A percentile compares a stretch with the other conserved stretches of the same genome.
phyloP scores from a whole-genome alignment of 2,797 vertebrate genomes.

The Agapornis canus region DNA sequence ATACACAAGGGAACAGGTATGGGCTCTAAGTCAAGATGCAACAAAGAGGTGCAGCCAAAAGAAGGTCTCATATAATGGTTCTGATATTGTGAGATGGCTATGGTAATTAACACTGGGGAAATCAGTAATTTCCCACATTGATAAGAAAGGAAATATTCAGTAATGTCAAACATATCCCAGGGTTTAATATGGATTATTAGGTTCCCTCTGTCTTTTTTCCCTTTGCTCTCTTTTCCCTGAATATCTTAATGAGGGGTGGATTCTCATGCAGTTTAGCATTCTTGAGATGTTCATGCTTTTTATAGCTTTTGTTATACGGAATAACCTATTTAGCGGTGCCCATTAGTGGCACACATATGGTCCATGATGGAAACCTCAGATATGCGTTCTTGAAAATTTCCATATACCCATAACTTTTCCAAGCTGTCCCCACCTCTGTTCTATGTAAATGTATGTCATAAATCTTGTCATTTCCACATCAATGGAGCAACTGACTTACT shows the following conservation, averaged over 20 bases:
- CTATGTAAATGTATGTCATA: constrained; percentile 5
- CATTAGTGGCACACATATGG: constrained; percentile 15
- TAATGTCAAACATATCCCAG: background rate
- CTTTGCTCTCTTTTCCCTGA: rapidly evolving
- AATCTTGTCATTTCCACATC: constrained; percentile 46
- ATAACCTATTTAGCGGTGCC: background rate
- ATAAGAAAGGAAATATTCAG: background rate
- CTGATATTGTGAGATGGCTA: background rate
- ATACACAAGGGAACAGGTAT: background rate
- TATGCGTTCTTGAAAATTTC: background rate
- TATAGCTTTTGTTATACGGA: background rate
- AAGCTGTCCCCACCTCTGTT: constrained; percentile 36
- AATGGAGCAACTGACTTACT: background rate
- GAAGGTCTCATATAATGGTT: background rate
- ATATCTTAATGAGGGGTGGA: background rate
- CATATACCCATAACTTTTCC: background rate
- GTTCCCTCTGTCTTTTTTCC: background rate
- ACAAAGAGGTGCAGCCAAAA: background rate
- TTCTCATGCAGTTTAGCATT: background rate
- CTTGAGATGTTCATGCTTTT: background rate
- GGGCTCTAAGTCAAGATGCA: background rate
- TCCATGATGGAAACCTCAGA: background rate
- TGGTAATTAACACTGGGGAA: background rate
- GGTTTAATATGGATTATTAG: background rate
- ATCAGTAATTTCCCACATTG: background rate